A percentile compares a stretch with the other conserved stretches of the same genome.
Conservation (phyloP, 2,113 vertebrate genomes). For the Pholis gunnellus region DNA sequence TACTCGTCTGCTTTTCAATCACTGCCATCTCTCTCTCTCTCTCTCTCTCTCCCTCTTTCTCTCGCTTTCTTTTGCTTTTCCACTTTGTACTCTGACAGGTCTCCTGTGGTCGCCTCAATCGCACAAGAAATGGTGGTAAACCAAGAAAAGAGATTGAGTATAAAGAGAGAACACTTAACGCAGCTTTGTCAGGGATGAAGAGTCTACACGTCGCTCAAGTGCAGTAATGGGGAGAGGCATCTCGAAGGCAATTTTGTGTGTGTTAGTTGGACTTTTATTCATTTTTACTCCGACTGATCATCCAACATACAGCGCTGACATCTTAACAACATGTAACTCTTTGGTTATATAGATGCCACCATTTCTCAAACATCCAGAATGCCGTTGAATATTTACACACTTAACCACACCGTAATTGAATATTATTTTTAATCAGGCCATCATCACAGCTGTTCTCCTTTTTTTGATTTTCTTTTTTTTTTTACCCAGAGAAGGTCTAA, state of each 20-base stretch:
- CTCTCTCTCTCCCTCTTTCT: conserved; percentile 23
- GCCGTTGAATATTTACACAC: conserved; percentile 22
- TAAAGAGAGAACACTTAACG: conserved; percentile 63
- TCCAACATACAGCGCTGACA: conserved; percentile 25
- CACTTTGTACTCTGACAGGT: conserved; percentile 70
- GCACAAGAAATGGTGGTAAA: conserved; percentile 74
- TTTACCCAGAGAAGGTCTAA: conserved; percentile 35
- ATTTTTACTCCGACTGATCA: conserved; percentile 6
- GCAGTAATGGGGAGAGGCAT: conserved; percentile 54
- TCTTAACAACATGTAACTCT: not conserved
- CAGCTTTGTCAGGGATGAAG: conserved; percentile 66
- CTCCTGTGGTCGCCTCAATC: conserved; percentile 80
- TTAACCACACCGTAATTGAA: conserved; percentile 22
- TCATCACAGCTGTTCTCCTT: conserved; percentile 10
- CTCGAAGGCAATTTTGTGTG: conserved; percentile 19
- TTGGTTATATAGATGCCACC: conserved; percentile 1
- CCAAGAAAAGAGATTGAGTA: conserved; percentile 57
- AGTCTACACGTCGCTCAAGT: conserved; percentile 52
- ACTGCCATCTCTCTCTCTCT: conserved; percentile 58
- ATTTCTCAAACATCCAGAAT: not conserved
- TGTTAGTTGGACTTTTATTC: conserved; percentile 39
- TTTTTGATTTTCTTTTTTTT: conserved; percentile 43
- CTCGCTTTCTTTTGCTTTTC: conserved; percentile 35
- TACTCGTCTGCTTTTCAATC: conserved; percentile 76
- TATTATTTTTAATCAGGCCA: conserved; percentile 7